phyloP scores from a whole-genome alignment of 2,113 vertebrate species.

The Diadophis punctatus region DNA sequence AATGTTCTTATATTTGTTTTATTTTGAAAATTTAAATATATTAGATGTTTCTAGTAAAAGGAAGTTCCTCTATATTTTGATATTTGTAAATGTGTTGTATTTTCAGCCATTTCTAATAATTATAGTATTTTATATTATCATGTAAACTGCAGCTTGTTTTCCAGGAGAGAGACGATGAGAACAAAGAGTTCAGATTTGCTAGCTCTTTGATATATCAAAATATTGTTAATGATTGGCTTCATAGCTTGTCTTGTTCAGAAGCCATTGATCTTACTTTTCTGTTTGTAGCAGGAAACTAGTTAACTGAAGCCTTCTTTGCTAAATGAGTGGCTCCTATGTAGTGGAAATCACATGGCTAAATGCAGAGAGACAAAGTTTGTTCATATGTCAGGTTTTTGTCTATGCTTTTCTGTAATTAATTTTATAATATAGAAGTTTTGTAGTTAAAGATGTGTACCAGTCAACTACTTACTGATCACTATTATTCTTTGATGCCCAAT shows the following conservation, averaged over 20 bases:
- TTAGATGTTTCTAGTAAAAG: no score
- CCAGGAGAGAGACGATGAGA: not conserved
- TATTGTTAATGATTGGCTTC: not conserved
- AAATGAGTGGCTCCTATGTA: not conserved
- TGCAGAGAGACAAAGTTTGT: not conserved
- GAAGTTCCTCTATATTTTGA: no score
- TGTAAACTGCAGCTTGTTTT: not conserved
- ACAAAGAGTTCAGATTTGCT: not conserved
- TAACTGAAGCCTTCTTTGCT: not conserved
- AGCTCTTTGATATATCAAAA: not conserved
- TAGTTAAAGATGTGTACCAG: no score
- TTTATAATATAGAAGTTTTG: no score
- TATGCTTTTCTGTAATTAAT: not conserved
- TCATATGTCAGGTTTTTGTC: not conserved
- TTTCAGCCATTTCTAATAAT: no score
- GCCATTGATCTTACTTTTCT: not conserved
- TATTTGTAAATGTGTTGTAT: no score
- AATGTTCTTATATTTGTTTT: no score
- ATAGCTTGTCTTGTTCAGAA: not conserved
- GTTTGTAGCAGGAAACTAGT: not conserved
- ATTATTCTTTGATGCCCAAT: no score
- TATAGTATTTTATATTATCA: not conserved
- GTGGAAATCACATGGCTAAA: not conserved
- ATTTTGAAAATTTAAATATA: no score
- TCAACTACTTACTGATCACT: no score